These are phyloP conservation scores for Vireo altiloquus DNA, from an alignment of 2,113 vertebrate species.

Conservation along the genomic window DNA sequence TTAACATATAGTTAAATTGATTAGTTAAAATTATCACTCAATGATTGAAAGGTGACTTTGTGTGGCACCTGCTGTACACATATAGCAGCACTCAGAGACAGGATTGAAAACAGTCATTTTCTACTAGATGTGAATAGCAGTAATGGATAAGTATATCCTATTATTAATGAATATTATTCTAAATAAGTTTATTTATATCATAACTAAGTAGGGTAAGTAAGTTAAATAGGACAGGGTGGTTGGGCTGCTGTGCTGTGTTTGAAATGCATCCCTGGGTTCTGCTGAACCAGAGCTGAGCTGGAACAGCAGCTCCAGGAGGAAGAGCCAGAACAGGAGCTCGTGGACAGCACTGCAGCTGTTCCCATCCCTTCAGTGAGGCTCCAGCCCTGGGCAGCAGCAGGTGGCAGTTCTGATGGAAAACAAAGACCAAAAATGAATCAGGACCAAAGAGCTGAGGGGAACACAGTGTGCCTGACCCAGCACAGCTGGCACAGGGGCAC, in stretches of 20 bases:
- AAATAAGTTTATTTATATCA: neutral
- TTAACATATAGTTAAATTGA: neutral
- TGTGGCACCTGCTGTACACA: neutral
- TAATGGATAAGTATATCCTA: neutral
- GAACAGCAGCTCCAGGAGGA: neutral
- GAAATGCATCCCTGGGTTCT: neutral
- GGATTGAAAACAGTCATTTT: accelerated
- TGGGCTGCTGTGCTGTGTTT: neutral
- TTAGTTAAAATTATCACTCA: neutral
- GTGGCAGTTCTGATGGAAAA: neutral
- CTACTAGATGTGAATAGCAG: accelerated
- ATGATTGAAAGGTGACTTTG: neutral
- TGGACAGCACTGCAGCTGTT: neutral
- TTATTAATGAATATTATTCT: neutral
- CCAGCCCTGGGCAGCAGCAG: accelerated
- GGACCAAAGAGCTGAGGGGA: accelerated
- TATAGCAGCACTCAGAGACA: neutral
- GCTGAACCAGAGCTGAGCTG: neutral
- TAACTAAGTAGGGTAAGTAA: neutral
- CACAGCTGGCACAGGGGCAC: neutral
- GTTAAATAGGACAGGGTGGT: accelerated
- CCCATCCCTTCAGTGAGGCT: accelerated
- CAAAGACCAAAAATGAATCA: neutral
- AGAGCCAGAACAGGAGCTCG: neutral
- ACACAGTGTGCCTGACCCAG: accelerated